phyloP scores from a whole-genome alignment of 1,140 invertebrate species.

The Lordiphosa mommai region DNA sequence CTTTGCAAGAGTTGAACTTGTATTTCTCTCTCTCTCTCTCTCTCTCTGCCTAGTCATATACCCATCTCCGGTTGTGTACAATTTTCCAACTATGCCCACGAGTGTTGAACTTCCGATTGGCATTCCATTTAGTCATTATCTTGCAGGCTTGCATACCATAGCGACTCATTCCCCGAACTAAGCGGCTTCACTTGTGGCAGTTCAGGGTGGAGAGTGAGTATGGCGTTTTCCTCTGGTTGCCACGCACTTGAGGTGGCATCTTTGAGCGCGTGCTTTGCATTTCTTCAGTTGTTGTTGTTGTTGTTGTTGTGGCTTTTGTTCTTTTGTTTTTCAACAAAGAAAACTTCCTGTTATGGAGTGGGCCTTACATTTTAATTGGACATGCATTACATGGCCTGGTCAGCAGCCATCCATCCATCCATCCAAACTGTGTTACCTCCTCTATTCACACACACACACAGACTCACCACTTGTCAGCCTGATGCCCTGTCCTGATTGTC shows the following conservation, averaged over 20 bases:
- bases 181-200: neutral
- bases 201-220: neutral
- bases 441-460: neutral
- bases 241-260: constrained; percentile 5
- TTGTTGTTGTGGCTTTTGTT: neutral
- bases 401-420: neutral
- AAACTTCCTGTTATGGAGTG: neutral
- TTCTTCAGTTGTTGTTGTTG: neutral
- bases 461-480: no score
- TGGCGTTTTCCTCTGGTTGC: neutral
- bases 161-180: neutral
- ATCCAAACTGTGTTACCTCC: no score
- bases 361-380: constrained; percentile 43
- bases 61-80: neutral
- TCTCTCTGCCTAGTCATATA: no score
- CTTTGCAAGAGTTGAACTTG: no score
- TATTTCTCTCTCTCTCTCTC: no score
- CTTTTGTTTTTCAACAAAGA: constrained; percentile 3
- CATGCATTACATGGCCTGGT: constrained; percentile 32
- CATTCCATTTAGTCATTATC: constrained; percentile 5
- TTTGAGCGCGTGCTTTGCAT: constrained; percentile 10
- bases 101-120: constrained; percentile 1
- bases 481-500: neutral
- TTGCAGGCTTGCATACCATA: constrained; percentile 1
- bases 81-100: neutral